phyloP scores from a whole-genome alignment of 2,113 vertebrate genomes.

The Prietella phreatophila region DNA sequence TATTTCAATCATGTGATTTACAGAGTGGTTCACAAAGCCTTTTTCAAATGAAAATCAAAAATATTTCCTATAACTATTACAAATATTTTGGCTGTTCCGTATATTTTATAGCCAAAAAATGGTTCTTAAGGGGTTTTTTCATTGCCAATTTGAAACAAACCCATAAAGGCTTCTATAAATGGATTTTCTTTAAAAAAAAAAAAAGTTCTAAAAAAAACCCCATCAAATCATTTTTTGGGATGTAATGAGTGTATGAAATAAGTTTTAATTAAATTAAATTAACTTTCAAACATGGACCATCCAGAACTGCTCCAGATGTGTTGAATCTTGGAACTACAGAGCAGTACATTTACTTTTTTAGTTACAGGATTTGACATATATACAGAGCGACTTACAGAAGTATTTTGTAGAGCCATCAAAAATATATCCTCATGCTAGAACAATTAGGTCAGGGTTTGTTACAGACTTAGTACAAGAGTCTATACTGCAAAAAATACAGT shows the following conservation, averaged over 20 bases:
- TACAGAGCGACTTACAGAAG: not conserved
- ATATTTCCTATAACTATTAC: not conserved
- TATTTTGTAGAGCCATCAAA: not conserved
- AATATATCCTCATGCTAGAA: not conserved
- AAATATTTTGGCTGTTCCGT: not conserved
- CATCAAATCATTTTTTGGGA: not conserved
- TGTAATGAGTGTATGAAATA: not conserved
- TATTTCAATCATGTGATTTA: not conserved
- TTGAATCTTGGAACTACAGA: not conserved
- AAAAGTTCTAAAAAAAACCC: not conserved
- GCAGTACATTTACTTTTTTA: too few species aligned
- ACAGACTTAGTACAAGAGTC: not conserved
- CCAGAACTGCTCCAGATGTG: not conserved
- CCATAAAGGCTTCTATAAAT: not conserved
- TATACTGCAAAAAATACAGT: not conserved
- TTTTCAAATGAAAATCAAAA: not conserved
- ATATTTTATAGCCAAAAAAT: not conserved
- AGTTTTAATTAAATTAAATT: not conserved
- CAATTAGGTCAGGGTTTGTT: not conserved
- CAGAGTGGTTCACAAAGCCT: not conserved
- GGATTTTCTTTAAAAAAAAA: not conserved
- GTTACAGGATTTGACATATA: not conserved
- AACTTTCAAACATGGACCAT: not conserved
- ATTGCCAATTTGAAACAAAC: not conserved
- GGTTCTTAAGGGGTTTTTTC: not conserved